Conservation (phyloP, 2,797 vertebrate species). For the Glossophaga mutica region DNA sequence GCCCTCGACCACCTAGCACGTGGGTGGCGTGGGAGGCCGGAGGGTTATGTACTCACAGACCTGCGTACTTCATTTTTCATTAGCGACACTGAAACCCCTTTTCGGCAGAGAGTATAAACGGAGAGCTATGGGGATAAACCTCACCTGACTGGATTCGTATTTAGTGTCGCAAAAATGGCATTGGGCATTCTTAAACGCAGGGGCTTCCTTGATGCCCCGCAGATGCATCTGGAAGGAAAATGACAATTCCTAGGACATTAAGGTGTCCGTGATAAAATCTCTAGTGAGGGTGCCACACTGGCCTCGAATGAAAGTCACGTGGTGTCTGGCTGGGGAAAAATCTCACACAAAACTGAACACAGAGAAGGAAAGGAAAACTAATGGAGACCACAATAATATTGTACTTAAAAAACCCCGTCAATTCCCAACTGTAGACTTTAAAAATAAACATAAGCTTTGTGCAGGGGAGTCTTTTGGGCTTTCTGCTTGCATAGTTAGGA, state of each 20-base stretch:
- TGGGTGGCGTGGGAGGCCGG: constrained; percentile 65
- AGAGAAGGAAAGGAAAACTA: background rate
- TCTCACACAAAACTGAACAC: background rate
- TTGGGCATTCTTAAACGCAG: constrained; percentile 29
- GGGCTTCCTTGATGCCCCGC: background rate
- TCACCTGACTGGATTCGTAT: constrained; percentile 54
- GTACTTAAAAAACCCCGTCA: background rate
- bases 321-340: background rate
- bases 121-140: constrained; percentile 28
- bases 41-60: constrained; percentile 52
- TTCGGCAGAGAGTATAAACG: constrained; percentile 66
- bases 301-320: background rate
- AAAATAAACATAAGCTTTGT: background rate
- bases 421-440: background rate
- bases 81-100: constrained; percentile 64
- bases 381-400: background rate
- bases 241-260: background rate
- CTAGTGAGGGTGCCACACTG: background rate
- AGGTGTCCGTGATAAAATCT: background rate
- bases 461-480: background rate
- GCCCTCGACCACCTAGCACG: constrained; percentile 26
- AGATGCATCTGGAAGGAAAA: constrained; percentile 15
- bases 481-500: background rate
- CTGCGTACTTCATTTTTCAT: constrained; percentile 63
- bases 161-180: constrained; percentile 3